Percentiles rank a stretch among this genome's conserved stretches.
Conservation (phyloP, 2,797 vertebrate genomes). For the Eupleurogrammus muticus region DNA sequence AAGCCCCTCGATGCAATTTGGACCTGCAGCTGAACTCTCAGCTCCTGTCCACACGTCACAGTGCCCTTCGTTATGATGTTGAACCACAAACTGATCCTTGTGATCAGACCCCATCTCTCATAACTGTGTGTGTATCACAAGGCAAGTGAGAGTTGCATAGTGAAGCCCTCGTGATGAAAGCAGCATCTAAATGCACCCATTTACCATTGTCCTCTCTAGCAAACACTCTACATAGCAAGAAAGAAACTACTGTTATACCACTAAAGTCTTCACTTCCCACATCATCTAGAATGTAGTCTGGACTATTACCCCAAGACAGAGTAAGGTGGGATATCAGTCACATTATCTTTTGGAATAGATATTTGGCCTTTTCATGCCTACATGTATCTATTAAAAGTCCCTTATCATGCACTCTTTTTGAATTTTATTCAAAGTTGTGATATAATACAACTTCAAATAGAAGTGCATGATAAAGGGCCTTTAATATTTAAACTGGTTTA, state of each 20-base stretch:
- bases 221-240: background rate
- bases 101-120: no score
- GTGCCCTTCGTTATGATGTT: no score
- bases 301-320: background rate
- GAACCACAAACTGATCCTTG: no score
- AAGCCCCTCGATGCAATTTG: background rate
- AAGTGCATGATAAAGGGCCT: no score
- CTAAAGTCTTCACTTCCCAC: background rate
- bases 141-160: background rate
- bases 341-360: background rate
- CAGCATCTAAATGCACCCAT: background rate
- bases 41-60: no score
- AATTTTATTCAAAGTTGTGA: no score
- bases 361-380: background rate
- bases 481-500: no score
- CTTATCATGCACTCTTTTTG: no score
- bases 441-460: no score
- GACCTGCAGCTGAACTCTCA: background rate
- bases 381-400: no score
- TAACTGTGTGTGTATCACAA: no score
- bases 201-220: background rate
- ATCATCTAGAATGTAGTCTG: background rate
- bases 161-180: background rate
- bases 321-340: background rate
- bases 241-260: background rate